Base-by-base conservation (phyloP, 2,113 vertebrate genomes). In the Zeus faber region DNA sequence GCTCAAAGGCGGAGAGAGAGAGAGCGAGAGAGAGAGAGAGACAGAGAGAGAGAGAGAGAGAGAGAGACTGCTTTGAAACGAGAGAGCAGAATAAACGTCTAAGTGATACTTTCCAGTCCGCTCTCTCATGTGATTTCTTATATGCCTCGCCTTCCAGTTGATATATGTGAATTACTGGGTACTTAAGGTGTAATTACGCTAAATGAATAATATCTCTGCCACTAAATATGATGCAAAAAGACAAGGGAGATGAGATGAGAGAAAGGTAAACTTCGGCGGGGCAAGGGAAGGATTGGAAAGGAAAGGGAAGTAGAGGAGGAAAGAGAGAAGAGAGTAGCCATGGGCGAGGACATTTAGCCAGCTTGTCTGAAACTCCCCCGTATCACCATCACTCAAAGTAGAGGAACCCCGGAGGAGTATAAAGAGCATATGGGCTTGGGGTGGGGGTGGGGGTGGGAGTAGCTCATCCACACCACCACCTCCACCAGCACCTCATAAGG, bases 41-140 rank as follows among this genome's bases (percentile, higher is more conserved):
- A n/a, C n/a, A n/a, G n/a, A n/a, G n/a, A n/a, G n/a, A n/a, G n/a
- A n/a, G n/a, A n/a, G n/a, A n/a, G n/a, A n/a, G n/a, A n/a, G n/a
- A n/a, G n/a, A 49, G 50, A 31, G 4, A 8, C 62, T 46, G 11
- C 76, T 77, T 72, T 74, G 74, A 83, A 74, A 83, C 49, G 43
- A 79, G n/a, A 58, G 66, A 62, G 63, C 67, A 65, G 62, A 35
- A 62, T 54, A 57, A 59, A 81, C 43, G 64, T 70, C 65, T 54
- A 73, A 80, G 64, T 75, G 76, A 77, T 67, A 54, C 66, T 69
- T 80, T 85, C 69, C 76, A 85, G 71, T 37, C 48, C 55, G 6
- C 65, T 65, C 70, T 65, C 65, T 67, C 11, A 59, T 79, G 72
- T 84, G 80, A 77, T 69, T 31, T 49, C 54, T 24, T 53, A 40